Conservation (phyloP, 1,140 invertebrate genomes). For the Zaprionus nigranus region DNA sequence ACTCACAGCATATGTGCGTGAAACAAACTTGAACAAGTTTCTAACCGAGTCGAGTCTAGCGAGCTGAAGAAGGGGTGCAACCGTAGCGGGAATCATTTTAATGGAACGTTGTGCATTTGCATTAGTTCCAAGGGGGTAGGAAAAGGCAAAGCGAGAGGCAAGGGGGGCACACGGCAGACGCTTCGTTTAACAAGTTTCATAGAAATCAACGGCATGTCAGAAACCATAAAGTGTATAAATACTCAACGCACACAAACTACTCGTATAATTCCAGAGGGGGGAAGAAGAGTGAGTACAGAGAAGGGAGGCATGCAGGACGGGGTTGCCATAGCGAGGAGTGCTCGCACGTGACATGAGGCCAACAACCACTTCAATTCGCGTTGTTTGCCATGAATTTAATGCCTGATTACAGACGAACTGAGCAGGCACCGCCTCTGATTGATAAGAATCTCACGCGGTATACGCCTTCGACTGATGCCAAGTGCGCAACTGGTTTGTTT, state of each 20-base stretch:
- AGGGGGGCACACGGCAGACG: constrained; percentile 2
- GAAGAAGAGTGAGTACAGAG: neutral
- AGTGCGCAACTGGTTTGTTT: constrained; percentile 66
- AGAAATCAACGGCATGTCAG: constrained; percentile 78
- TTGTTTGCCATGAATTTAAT: constrained; percentile 74
- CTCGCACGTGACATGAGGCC: constrained; percentile 63
- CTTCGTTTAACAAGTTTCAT: constrained; percentile 54
- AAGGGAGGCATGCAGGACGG: neutral
- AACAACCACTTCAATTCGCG: constrained; percentile 70
- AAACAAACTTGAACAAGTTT: constrained; percentile 78
- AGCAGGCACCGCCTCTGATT: constrained; percentile 47
- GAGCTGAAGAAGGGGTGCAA: constrained; percentile 39
- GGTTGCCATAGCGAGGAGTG: constrained; percentile 36
- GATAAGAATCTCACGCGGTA: constrained; percentile 77
- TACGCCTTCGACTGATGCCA: constrained; percentile 12
- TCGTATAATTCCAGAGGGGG: constrained; percentile 16
- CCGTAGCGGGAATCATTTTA: constrained; percentile 65
- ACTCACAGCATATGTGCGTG: constrained; percentile 65
- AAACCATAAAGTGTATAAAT: constrained; percentile 83
- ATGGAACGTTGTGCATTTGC: constrained; percentile 62
- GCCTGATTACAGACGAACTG: constrained; percentile 59
- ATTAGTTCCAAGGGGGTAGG: constrained; percentile 16
- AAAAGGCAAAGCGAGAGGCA: neutral
- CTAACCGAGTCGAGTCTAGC: constrained; percentile 51
- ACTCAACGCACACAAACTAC: constrained; percentile 59